Base-by-base conservation (phyloP, 1,140 invertebrate species). In the Ericerus pela region DNA sequence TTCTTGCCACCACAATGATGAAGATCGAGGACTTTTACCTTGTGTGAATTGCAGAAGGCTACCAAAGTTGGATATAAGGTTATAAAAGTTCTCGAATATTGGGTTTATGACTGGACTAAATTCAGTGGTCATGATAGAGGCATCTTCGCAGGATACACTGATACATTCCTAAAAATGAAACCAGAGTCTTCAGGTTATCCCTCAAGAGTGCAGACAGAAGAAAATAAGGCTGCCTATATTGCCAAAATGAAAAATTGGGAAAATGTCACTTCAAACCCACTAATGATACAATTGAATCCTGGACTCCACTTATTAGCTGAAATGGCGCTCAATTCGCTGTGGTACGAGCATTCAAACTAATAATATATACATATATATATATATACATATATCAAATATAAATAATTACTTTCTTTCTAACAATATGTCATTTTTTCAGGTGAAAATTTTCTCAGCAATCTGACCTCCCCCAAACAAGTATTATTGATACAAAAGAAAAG, bases 11-110 rank as follows among this genome's bases (percentile, higher is more conserved):
- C 69, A 73, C 60, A 58, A 29, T 6, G 58, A 62, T 28, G 59
- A 63, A 10, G 62, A 71, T 37, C 56, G 68, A 27, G 70, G 41
- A 69, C 67, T 2, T 73, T 67, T 65, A 64, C 66, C 0, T 60
- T 62, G 6, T 62, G 66, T 18, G 70, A 73, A 62, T 12, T 72
- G 5, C 24, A 54, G 26, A 64, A 67, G 55, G 70, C 71, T 0
- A 24, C 67, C 0, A 51, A 64, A 26, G 58, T 58, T 51, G 68
- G 67, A 1, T 71, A 72, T 43, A 58, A 58, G 54, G 60, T 74
- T 28, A 0, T 67, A 6, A 51, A 66, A 18, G 60, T 71, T 18
- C 62, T 58, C 36, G 68, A 72, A 61, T 63, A 72, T 11, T 72
- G 67, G 64, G 58, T 69, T 28, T 68, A 68, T 56, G 16, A 66